These are phyloP conservation scores for Chelonia mydas DNA, from an alignment of 2,797 vertebrate genomes.

Conservation along the genomic window DNA sequence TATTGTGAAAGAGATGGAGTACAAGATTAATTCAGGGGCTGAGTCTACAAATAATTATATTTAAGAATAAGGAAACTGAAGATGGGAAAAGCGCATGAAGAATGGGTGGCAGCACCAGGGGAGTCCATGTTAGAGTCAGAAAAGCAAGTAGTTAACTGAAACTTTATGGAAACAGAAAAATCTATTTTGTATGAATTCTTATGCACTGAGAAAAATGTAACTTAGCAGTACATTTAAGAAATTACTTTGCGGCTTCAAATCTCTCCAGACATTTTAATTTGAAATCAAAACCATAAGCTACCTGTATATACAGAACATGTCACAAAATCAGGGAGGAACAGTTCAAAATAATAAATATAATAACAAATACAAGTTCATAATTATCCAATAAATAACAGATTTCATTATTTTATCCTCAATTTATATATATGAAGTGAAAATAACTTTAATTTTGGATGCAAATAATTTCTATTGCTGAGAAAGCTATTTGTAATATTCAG, in stretches of 20 bases:
- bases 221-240: not conserved
- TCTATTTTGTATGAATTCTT: not conserved
- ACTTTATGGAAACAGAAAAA: not conserved
- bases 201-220: not conserved
- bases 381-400: not conserved
- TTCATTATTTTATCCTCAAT: not conserved
- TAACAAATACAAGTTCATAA: not conserved
- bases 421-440: not conserved
- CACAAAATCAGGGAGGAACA: not conserved
- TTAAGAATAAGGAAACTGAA: not conserved
- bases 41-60: rapidly evolving
- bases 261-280: not conserved
- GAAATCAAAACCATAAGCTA: not conserved
- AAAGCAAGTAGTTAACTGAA: not conserved
- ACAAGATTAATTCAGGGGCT: not conserved
- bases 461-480: not conserved
- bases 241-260: not conserved
- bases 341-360: not conserved
- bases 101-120: not conserved
- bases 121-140: not conserved
- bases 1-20: not conserved
- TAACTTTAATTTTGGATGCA: not conserved
- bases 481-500: not conserved
- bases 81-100: not conserved
- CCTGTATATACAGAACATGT: not conserved